phyloP scores from a whole-genome alignment of 2,888 invertebrate genomes.

The Nipponacmea schrenckii region DNA sequence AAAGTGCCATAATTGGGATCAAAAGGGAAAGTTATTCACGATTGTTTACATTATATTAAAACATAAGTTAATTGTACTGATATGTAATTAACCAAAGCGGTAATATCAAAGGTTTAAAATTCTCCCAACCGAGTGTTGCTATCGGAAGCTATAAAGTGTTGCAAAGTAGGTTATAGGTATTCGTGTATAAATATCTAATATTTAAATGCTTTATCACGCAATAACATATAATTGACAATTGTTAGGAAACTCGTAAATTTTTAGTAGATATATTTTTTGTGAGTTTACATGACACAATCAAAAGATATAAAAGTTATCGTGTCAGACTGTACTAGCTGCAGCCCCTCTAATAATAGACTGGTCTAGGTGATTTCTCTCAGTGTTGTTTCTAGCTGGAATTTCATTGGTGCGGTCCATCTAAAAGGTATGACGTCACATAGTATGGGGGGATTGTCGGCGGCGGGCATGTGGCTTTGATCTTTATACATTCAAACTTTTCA shows the following conservation, averaged over 20 bases:
- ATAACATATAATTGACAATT: too few species aligned
- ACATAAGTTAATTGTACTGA: background rate
- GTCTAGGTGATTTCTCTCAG: conserved; percentile 53
- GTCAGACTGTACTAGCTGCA: background rate
- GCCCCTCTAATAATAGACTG: conserved; percentile 36
- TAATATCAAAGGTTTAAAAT: conserved; percentile 45
- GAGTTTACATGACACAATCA: too few species aligned
- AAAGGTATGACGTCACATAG: conserved; percentile 60
- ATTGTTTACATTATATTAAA: conserved; percentile 20
- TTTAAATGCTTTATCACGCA: too few species aligned
- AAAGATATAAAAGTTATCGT: background rate
- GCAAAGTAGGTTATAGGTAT: background rate
- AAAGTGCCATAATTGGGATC: conserved; percentile 12
- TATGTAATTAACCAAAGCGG: conserved; percentile 23
- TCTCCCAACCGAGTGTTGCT: conserved; percentile 53
- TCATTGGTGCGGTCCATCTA: conserved; percentile 63
- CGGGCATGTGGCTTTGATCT: conserved; percentile 63
- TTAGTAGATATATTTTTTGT: too few species aligned
- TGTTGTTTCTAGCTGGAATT: conserved; percentile 57
- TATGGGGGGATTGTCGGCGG: conserved; percentile 59
- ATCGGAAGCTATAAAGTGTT: conserved; percentile 45
- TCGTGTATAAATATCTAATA: too few species aligned
- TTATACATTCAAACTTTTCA: conserved; percentile 57
- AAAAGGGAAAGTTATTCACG: background rate
- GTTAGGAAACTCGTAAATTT: too few species aligned